Conservation (phyloP, 2,113 vertebrate species). For the Crotophaga sulcirostris region DNA sequence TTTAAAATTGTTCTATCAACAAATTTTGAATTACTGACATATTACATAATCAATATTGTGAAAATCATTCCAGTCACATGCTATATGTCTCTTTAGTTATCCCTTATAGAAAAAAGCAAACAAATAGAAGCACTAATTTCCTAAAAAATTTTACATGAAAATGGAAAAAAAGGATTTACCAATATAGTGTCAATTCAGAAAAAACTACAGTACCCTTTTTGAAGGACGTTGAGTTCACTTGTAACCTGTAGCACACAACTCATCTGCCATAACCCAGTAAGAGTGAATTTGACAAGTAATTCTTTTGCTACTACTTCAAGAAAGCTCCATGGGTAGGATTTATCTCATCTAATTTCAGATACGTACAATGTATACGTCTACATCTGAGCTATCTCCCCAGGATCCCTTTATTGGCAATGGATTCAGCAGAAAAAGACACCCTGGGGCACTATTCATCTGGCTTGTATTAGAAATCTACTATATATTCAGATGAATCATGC, state of each 20-base stretch:
- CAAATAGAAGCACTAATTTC: background rate
- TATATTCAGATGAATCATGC: background rate
- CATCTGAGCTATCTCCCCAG: background rate
- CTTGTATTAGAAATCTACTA: background rate
- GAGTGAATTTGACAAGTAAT: background rate
- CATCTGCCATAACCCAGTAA: background rate
- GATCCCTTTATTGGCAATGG: background rate
- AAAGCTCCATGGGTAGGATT: background rate
- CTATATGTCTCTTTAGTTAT: background rate
- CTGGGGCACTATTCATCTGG: background rate
- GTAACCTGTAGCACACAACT: background rate
- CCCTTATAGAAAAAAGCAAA: background rate
- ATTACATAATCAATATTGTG: background rate
- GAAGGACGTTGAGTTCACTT: background rate
- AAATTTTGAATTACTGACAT: background rate
- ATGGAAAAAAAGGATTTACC: background rate
- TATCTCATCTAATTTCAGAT: constrained; percentile 8
- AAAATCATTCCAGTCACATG: constrained; percentile 20
- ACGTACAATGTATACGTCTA: background rate
- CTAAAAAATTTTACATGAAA: background rate
- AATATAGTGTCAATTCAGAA: background rate
- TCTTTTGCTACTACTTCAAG: background rate
- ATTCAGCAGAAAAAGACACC: background rate
- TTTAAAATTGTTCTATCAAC: constrained; percentile 18
- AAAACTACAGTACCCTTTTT: background rate